Conservation (phyloP, 2,797 vertebrate genomes). For the Pogonophryne albipinna region DNA sequence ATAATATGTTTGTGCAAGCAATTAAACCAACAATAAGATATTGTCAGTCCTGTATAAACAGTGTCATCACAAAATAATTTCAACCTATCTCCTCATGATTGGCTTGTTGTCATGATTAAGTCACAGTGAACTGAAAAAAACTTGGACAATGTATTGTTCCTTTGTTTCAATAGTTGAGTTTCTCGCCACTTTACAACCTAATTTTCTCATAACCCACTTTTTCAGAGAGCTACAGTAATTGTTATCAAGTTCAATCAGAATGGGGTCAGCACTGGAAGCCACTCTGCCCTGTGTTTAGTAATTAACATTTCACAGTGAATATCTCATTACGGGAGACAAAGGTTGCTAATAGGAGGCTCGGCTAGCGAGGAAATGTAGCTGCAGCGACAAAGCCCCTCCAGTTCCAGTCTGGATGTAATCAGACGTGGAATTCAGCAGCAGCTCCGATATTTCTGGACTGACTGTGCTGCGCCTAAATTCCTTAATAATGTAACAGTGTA, state of each 20-base stretch:
- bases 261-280: constrained; percentile 80
- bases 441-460: constrained; percentile 24
- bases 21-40: constrained; percentile 14
- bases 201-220: constrained; percentile 82
- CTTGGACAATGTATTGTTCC: constrained; percentile 38
- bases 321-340: constrained; percentile 82
- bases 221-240: constrained; percentile 68
- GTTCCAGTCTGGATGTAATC: constrained; percentile 53
- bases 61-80: background rate
- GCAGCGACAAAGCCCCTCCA: constrained; percentile 43
- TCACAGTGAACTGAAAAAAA: background rate
- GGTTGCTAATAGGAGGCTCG: constrained; percentile 61
- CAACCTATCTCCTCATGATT: background rate
- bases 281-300: constrained; percentile 75
- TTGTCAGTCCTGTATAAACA: constrained; percentile 19
- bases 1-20: constrained; percentile 9
- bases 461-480: background rate
- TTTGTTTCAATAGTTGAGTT: constrained; percentile 66
- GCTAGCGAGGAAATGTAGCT: constrained; percentile 50
- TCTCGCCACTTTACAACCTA: constrained; percentile 63
- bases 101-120: background rate
- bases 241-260: constrained; percentile 83
- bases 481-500: constrained; percentile 12
- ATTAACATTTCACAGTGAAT: constrained; percentile 83
- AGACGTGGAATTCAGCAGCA: constrained; percentile 36